Base-by-base conservation (phyloP, 2,888 invertebrate genomes). In the Nomada flava region DNA sequence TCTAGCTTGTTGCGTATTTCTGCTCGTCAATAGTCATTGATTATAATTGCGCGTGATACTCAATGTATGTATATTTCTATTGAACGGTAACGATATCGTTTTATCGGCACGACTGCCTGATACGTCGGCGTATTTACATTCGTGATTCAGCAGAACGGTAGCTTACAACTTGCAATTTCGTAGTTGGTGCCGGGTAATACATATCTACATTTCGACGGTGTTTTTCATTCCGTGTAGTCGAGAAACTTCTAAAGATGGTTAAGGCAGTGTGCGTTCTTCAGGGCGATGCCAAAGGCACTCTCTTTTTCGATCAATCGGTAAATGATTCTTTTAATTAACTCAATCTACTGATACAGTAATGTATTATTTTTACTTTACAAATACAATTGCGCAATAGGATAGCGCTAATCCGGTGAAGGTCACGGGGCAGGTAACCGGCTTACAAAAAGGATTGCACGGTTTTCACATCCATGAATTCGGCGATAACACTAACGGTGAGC, bases 401-500 rank as follows among this genome's bases (percentile, higher is more conserved):
- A 95, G 94, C 0, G 95, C 95, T n/a, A 93, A 95, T n/a, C 95
- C 96, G 1, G 97, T 97, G 1, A 95, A 95, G 76, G 95, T 99
- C n/a, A 96, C 96, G 50, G 99, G 99, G 10, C 96, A 97, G 94
- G 95, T 99, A 13, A 94, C 94, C 47, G 98, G 98, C 1, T 95
- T 99, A 50, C 93, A 95, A 23, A 95, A 96, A 93, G 99, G 99
- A 81, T 92, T 94, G 2, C 95, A 98, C 92, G 98, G 98, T 29
- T 98, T 99, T 95, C 99, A 99, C 93, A 96, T 99, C 81, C 99
- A 99, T 93, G 98, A 99, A 94, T 99, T 98, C 92, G 99, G 99
- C 0, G 99, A 99, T 94, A 98, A 97, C 92, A 98, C 98, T 44
- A 98, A 99, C 93, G 98, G 98, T 93, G 90, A 55, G 52, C 47